A percentile compares a stretch with the other conserved stretches of the same genome.
These are phyloP conservation scores for Parazoanthus darwini DNA, from an alignment of 92 coral and sea anemone species.

Conservation along the genomic window DNA sequence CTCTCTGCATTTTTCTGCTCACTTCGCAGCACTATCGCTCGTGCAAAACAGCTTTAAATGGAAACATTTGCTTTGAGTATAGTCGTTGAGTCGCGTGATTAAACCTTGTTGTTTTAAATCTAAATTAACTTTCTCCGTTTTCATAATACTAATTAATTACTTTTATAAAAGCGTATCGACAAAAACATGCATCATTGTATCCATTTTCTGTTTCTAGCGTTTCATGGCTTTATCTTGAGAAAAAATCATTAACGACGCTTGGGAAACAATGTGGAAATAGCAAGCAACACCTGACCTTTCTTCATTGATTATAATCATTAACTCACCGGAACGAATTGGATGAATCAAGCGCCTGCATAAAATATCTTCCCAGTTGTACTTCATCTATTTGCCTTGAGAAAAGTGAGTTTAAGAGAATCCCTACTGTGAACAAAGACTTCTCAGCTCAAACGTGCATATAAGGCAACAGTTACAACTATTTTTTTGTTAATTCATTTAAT, in stretches of 20 bases:
- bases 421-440: conserved; percentile 1
- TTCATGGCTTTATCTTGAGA: conserved; percentile 1
- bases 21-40: neutral
- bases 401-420: conserved; percentile 8
- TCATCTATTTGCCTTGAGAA: neutral
- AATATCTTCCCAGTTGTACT: neutral
- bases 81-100: conserved; percentile 15
- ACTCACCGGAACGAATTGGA: conserved; percentile 6
- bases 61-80: neutral
- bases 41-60: neutral
- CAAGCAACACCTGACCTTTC: conserved; percentile 4
- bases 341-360: neutral
- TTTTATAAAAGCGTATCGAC: conserved; percentile 3
- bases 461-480: conserved; percentile 24
- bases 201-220: conserved; percentile 1
- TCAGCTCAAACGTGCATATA: neutral
- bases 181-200: neutral
- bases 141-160: conserved; percentile 8
- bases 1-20: neutral
- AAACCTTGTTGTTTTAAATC: neutral
- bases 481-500: conserved; percentile 14
- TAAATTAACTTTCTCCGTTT: conserved; percentile 11
- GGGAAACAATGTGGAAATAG: neutral
- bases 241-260: neutral
- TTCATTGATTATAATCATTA: neutral